phyloP scores from a whole-genome alignment of 2,113 vertebrate species.

The Taurulus bubalis region DNA sequence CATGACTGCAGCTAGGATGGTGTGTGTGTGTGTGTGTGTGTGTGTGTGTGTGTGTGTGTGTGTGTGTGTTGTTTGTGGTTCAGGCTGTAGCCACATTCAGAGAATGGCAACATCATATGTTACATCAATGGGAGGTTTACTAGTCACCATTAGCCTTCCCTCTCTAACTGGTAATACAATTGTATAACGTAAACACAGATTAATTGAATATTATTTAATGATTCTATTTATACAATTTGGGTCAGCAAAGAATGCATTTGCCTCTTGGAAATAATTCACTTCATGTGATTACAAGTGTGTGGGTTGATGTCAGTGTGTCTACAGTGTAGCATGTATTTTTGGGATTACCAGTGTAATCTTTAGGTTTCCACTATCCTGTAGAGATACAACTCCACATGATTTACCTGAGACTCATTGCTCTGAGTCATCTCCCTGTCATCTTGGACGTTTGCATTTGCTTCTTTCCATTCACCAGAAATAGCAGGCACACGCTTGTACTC shows the following conservation, averaged over 20 bases:
- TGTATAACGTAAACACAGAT: not conserved
- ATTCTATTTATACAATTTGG: not conserved
- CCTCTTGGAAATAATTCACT: not conserved
- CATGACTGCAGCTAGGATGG: conserved; percentile 42
- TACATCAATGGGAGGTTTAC: not conserved
- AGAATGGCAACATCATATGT: not conserved
- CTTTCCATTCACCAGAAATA: conserved; percentile 63
- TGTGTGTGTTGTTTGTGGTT: conserved; percentile 34
- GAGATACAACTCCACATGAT: not conserved
- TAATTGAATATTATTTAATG: not conserved
- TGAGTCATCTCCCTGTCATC: conserved; percentile 58
- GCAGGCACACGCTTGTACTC: conserved; percentile 33
- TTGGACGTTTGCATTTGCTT: conserved; percentile 18
- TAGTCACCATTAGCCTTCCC: not conserved
- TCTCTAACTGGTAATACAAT: not conserved
- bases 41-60: conserved; percentile 18
- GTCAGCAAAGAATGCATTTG: not conserved
- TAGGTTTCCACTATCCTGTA: not conserved
- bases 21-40: conserved; percentile 22
- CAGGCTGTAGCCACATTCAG: not conserved
- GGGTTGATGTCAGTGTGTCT: not conserved
- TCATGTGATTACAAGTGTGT: conserved; percentile 19
- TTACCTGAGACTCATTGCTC: conserved; percentile 10
- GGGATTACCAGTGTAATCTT: not conserved
- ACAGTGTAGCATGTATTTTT: not conserved